Evolutionary conservation across 2,888 invertebrate species (phyloP), one percentile per base, ranked within the genome.

Genomic region (Asteroscopus sphinx): DNA sequence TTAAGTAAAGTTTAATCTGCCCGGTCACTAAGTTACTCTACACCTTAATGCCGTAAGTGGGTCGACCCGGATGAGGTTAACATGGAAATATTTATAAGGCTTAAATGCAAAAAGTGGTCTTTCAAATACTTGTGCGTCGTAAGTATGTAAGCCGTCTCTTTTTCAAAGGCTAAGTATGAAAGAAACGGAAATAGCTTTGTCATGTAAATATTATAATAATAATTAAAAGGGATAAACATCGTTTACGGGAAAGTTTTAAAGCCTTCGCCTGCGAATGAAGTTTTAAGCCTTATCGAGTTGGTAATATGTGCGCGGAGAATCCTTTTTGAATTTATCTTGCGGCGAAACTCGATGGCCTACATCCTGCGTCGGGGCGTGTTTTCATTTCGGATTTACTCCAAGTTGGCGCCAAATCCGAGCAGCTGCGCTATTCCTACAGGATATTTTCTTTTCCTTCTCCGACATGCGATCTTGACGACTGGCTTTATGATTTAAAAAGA

Each of bases 401-500:
- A 93, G 82, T 92, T 92, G 86, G 85, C 89, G 87, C 89, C 86
- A 89, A 90, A 92, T 88, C 91, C 89, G 81, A 84, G 79, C 91
- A 93, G 88, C 90, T 92, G 92, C 85, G 90, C 82, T 84, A 81
- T 88, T 89, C 83, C 82, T 79, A 85, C 83, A 82, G 87, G 87
- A 87, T 92, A 88, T 93, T 93, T 93, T 92, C 90, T 89, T 93
- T 92, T 90, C 89, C 88, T 86, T 83, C 78, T 85, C 86, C 88
- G 81, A 90, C 89, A 89, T 86, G 82, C 84, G 91, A 92, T 92
- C 92, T 89, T 91, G 88, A 90, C 86, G 87, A 90, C 89, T 92
- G 85, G 90, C 89, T 93, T 92, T 92, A 91, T 89, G 92, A 91
- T 93, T 93, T 93, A 91, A 92, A 93, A 93, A 92, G 92, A 92